These are phyloP conservation scores for Alcis repandata DNA, from an alignment of 2,888 invertebrate genomes.

Conservation along the genomic window DNA sequence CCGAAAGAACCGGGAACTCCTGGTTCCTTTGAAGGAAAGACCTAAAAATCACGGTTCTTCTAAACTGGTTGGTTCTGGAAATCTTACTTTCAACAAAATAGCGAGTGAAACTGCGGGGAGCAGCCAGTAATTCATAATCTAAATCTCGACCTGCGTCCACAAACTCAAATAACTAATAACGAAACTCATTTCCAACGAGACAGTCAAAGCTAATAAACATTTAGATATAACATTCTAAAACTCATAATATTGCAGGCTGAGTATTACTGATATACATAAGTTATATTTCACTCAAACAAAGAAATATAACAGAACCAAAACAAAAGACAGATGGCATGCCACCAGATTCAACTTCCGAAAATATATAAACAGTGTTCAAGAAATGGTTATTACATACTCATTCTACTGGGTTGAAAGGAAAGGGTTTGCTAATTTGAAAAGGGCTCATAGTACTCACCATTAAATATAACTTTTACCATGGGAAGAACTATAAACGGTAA, in stretches of 20 bases:
- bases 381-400: slow-evolving; percentile 5
- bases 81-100: too few relatives aligned
- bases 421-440: too few relatives aligned
- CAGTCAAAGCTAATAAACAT: slow-evolving; percentile 13
- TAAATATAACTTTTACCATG: too few relatives aligned
- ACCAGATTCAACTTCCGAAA: neutral
- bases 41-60: too few relatives aligned
- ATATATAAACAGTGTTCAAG: neutral
- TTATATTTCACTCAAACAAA: slow-evolving; percentile 14
- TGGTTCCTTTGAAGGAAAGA: too few relatives aligned
- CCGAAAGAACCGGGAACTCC: too few relatives aligned
- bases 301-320: slow-evolving; percentile 1
- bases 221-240: slow-evolving; percentile 8
- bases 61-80: too few relatives aligned
- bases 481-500: too few relatives aligned
- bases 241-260: neutral
- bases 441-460: too few relatives aligned
- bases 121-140: neutral
- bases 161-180: slow-evolving; percentile 8
- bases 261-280: too few relatives aligned
- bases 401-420: too few relatives aligned
- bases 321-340: neutral
- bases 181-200: slow-evolving; percentile 14
- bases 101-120: too few relatives aligned
- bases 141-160: neutral